Percentiles rank a stretch among this genome's conserved stretches.
These are phyloP conservation scores for Eumacrocentrus americanus DNA, from an alignment of 2,888 invertebrate species.

Conservation along the genomic window DNA sequence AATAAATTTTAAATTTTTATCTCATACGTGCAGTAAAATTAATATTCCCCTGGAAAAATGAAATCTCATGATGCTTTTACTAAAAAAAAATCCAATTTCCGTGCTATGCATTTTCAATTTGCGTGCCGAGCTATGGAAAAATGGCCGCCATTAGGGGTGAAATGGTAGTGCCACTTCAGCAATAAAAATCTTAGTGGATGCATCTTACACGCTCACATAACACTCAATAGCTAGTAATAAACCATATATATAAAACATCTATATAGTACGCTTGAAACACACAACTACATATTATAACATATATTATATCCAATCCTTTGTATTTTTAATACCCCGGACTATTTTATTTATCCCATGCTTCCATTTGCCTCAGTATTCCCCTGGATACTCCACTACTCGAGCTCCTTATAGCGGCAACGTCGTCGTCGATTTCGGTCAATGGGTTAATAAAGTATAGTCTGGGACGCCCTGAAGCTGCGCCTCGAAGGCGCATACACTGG, in stretches of 20 bases:
- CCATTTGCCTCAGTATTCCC: neutral
- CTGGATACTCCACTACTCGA: no score
- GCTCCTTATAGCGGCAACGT: no score
- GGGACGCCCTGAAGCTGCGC: neutral
- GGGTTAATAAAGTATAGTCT: slow-evolving; percentile 22
- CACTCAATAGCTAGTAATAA: neutral
- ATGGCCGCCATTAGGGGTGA: neutral
- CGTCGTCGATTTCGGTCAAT: slow-evolving; percentile 19
- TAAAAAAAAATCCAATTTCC: neutral
- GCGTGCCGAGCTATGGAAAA: neutral
- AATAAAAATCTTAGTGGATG: neutral
- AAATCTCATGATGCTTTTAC: no score
- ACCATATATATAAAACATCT: neutral
- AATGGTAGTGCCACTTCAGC: neutral
- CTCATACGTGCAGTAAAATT: no score
- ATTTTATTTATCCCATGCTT: no score
- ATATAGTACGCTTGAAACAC: no score
- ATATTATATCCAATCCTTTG: no score
- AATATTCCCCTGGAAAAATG: no score
- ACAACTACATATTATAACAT: no score
- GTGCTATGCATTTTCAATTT: neutral
- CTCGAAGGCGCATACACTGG: neutral
- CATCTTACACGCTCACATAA: neutral
- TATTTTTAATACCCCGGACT: no score
- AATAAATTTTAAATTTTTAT: no score